phyloP scores from a whole-genome alignment of 2,797 vertebrate species.

The Neosalanx taihuensis region DNA sequence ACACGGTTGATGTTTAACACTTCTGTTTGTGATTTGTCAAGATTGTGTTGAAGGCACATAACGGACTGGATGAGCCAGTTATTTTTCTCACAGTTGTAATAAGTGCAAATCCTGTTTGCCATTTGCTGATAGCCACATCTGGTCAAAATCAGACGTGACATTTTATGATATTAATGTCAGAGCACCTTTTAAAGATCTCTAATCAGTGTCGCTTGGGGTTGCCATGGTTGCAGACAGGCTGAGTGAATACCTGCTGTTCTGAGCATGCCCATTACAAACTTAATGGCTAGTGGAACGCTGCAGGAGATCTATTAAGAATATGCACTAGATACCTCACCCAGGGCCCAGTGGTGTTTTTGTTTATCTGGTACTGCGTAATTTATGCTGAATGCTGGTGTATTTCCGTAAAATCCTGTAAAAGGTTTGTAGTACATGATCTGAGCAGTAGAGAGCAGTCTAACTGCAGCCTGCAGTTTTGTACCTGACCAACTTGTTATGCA shows the following conservation, averaged over 20 bases:
- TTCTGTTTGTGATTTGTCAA: background rate
- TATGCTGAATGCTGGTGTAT: no score
- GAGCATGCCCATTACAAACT: background rate
- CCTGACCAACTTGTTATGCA: background rate
- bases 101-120: slow-evolving; percentile 29
- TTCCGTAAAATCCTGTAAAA: background rate
- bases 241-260: background rate
- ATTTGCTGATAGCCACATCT: slow-evolving; percentile 36
- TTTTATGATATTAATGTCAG: slow-evolving; percentile 33
- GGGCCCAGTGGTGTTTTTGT: background rate
- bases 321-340: background rate
- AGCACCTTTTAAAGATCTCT: slow-evolving; percentile 19
- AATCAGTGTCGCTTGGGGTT: slow-evolving; percentile 12
- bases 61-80: background rate
- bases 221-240: slow-evolving; percentile 34
- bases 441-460: slow-evolving; percentile 65
- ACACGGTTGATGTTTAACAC: background rate
- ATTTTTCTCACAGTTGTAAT: background rate
- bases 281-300: background rate
- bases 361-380: background rate
- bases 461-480: slow-evolving; percentile 14
- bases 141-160: slow-evolving; percentile 29
- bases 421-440: slow-evolving; percentile 30
- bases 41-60: background rate
- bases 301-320: background rate